Evolutionary conservation across 2,888 invertebrate species (phyloP), one percentile per base, ranked within the genome.

Genomic region (Sisyra terminalis): DNA sequence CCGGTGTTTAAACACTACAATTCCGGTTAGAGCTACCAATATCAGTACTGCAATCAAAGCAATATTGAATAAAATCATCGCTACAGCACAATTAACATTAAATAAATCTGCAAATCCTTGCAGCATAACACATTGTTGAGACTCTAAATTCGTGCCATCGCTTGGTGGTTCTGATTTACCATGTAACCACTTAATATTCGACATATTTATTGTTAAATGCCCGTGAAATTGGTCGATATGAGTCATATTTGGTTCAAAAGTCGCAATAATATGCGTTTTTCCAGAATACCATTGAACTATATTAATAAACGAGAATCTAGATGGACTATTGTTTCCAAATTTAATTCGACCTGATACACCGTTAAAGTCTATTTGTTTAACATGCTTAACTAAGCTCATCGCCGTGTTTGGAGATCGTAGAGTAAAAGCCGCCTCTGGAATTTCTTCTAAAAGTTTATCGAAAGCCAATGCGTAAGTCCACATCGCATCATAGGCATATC

Each of bases 401-500:
- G 66, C 68, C 1, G 71, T 70, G 6, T 64, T 62, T 34, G 59
- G 56, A 2, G 67, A 66, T 52, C 75, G 75, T 10, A 75, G 56
- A 48, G 69, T 61, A 4, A 66, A 65, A 2, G 71, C 57, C 43
- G 69, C 68, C 43, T 71, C 70, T 11, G 73, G 71, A 57, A 78
- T 70, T 40, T 71, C 70, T 40, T 63, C 66, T 1, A 78, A 57
- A 1, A 86, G 62, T 48, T 70, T 65, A 53, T 82, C 72, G 18
- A 82, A 62, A 1, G 81, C 84, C 30, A 72, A 60, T 3, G 81
- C 85, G 57, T 79, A 85, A 1, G 76, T 75, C 85, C 86, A 86
- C 40, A 85, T 78, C 0, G 83, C 84, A 59, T 86, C 86, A 52
- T 86, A 86, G 0, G 81, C 79, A 55, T 75, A 85, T 1, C 80